Percentiles rank a stretch among this genome's conserved stretches.
Conservation (phyloP, 2,797 vertebrate species). For the Danio tinwini region DNA sequence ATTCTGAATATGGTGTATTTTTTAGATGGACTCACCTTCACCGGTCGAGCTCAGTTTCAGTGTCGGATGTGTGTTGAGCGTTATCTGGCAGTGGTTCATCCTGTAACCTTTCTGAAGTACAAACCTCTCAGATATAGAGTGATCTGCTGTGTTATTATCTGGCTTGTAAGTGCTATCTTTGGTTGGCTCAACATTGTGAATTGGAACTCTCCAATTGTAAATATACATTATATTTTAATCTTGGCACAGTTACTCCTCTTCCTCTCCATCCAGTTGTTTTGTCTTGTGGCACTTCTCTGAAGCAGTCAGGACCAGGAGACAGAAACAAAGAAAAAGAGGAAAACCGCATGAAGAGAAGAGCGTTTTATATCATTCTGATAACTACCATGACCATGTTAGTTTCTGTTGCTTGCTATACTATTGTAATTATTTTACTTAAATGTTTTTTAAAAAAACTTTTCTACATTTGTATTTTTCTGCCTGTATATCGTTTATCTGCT, state of each 20-base stretch:
- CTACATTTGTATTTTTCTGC: no score
- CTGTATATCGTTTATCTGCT: no score
- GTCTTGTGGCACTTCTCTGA: constrained; percentile 44
- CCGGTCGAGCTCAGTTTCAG: constrained; percentile 23
- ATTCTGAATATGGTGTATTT: not conserved
- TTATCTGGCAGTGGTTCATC: constrained; percentile 50
- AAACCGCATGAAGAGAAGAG: constrained; percentile 66
- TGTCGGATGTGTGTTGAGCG: constrained; percentile 39
- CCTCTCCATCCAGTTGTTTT: constrained; percentile 33
- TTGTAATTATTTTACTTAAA: no score
- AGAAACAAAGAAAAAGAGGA: constrained; percentile 48
- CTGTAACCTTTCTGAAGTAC: constrained; percentile 44
- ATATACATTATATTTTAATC: not conserved
- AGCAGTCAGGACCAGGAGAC: constrained; percentile 47
- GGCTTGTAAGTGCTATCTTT: not conserved
- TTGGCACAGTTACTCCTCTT: not conserved
- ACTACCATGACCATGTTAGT: not conserved
- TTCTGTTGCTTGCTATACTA: not conserved
- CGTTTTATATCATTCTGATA: constrained; percentile 45
- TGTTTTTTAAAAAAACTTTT: no score
- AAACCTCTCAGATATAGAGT: constrained; percentile 53
- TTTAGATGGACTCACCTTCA: not conserved
- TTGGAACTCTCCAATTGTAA: no score
- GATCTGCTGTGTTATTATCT: constrained; percentile 24
- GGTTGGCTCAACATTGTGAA: not conserved